Evolutionary conservation across 2,888 invertebrate genomes (phyloP), one percentile per base, ranked within the genome.

Genomic region (Neuroscelio doddi): DNA sequence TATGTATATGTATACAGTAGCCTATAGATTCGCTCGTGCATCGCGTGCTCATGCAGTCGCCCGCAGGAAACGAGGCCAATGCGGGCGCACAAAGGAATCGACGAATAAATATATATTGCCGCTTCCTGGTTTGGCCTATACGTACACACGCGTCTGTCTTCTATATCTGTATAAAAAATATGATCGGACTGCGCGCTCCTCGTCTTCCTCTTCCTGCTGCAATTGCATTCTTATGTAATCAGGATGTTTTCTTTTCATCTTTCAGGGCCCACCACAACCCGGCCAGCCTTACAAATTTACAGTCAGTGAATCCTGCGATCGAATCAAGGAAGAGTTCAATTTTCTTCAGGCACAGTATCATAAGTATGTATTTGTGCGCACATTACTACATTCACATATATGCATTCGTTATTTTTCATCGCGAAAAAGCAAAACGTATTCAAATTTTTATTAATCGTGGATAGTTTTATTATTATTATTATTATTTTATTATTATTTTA

Each of bases 291-390:
- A 95, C 86, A 96, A 96, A 87, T 96, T 96, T 86, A 95, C 96
- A 69, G 93, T 97, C 72, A 92, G 91, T 59, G 97, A 97, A 86
- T 93, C 94, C 67, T 96, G 96, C 86, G 96, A 97, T 86, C 88
- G 96, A 83, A 96, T 97, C 79, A 97, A 97, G 86, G 96, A 97
- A 86, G 96, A 97, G 86, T 96, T 96, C 86, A 95, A 93, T 86
- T 96, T 95, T 86, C 89, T 97, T 70, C 96, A 97, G 86, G 94
- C 95, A 62, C 96, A 97, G 87, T 96, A 96, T 87, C 96, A 96
- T 88, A 94, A 93, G 96, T 96, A 86, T 70, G 71, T 56, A 26
- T 30, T 16, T 32, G 3, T 30, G 30, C 26, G 26, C 4, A n/a
- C n/a, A n/a, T n/a, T 21, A 21, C 5, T 21, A 3, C 21, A 21